Evolutionary conservation across 2,888 invertebrate genomes (phyloP).

Genomic region (Acleris laterana): DNA sequence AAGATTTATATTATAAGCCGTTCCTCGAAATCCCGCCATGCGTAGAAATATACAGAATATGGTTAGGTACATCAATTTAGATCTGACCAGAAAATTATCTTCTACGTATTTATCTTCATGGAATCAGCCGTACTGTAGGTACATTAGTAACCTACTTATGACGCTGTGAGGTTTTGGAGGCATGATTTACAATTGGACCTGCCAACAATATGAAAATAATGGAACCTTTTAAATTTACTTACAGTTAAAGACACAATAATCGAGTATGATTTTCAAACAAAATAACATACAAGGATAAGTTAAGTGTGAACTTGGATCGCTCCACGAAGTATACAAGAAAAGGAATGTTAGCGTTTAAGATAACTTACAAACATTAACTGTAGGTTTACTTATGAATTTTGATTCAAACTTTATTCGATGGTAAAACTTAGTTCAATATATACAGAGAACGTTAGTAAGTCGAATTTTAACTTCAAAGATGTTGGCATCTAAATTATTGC

Average conservation of each 20-base stretch:
- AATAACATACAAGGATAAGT: not conserved
- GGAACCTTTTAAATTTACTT: too few relatives aligned
- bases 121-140: too few relatives aligned
- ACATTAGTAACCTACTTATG: too few relatives aligned
- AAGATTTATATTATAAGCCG: too few relatives aligned
- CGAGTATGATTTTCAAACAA: not conserved
- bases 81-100: too few relatives aligned
- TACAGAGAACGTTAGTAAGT: conserved; percentile 70
- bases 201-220: too few relatives aligned
- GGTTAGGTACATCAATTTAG: too few relatives aligned
- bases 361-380: conserved; percentile 66
- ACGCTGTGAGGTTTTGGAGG: too few relatives aligned
- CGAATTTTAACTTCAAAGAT: conserved; percentile 68
- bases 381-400: conserved; percentile 58
- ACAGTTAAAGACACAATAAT: not conserved
- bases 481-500: conserved; percentile 82
- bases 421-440: conserved; percentile 70
- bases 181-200: too few relatives aligned
- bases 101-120: too few relatives aligned
- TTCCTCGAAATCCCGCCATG: too few relatives aligned
- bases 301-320: not conserved
- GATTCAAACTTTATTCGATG: conserved; percentile 61
- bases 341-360: conserved; percentile 82
- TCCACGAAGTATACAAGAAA: conserved; percentile 49
- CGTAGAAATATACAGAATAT: too few relatives aligned